Percentiles rank a stretch among this genome's conserved stretches.
phyloP scores from a whole-genome alignment of 2,113 vertebrate genomes.

The Pachyramphus minor region DNA sequence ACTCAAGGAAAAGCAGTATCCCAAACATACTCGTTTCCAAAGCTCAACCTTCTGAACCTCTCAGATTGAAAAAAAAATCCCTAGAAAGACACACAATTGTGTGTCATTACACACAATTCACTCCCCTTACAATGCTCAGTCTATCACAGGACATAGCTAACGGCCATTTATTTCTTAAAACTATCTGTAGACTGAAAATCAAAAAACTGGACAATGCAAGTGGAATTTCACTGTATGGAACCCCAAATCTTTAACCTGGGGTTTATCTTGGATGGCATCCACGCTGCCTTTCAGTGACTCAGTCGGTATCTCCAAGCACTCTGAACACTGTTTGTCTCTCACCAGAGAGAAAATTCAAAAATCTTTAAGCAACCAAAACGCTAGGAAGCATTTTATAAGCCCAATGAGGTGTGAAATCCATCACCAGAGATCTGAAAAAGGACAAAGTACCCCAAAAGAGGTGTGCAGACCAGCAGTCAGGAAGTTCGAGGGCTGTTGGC shows the following conservation, averaged over 20 bases:
- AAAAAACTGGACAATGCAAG: accelerated
- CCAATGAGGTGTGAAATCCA: not conserved
- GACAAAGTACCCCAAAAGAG: not conserved
- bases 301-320: not conserved
- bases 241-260: not conserved
- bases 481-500: not conserved
- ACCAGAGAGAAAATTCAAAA: not conserved
- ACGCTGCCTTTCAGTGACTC: not conserved
- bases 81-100: too few relatives aligned
- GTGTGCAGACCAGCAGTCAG: not conserved
- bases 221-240: not conserved
- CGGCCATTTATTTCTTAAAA: not conserved
- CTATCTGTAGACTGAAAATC: not conserved
- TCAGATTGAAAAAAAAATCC: not conserved
- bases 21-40: not conserved
- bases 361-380: not conserved
- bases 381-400: not conserved
- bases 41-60: not conserved
- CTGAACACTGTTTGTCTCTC: not conserved
- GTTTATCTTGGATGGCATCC: not conserved
- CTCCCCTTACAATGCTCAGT: not conserved
- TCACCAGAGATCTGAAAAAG: not conserved
- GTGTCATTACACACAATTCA: not conserved
- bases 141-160: not conserved
- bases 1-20: not conserved